Percentiles rank a stretch among this genome's conserved stretches.
These are phyloP conservation scores for Saturnia pavonia DNA, from an alignment of 2,888 invertebrate species.

Conservation along the genomic window DNA sequence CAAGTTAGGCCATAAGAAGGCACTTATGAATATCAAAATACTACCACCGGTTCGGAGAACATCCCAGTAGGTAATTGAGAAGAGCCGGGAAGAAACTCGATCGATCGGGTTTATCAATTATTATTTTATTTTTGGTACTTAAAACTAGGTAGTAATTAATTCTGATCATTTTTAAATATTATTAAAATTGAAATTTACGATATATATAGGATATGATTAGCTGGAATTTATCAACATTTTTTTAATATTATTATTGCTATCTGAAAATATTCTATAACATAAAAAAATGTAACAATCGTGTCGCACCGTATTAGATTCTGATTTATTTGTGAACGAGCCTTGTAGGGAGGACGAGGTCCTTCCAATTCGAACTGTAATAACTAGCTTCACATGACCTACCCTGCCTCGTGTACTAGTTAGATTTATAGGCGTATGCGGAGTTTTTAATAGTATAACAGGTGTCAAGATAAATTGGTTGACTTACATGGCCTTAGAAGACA, in stretches of 20 bases:
- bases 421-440: conserved; percentile 30
- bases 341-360: conserved; percentile 68
- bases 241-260: conserved; percentile 24
- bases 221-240: neutral
- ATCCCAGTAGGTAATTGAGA: too few relatives aligned
- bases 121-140: too few relatives aligned
- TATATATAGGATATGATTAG: too few relatives aligned
- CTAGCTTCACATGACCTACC: conserved; percentile 53
- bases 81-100: too few relatives aligned
- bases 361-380: conserved; percentile 49
- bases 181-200: too few relatives aligned
- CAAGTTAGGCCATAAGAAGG: too few relatives aligned
- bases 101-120: too few relatives aligned
- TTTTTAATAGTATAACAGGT: conserved; percentile 47
- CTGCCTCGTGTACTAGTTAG: conserved; percentile 31
- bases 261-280: conserved; percentile 67
- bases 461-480: conserved; percentile 57
- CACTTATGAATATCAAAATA: too few relatives aligned
- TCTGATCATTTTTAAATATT: too few relatives aligned
- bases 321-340: conserved; percentile 68
- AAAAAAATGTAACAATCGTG: conserved; percentile 70
- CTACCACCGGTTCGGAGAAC: too few relatives aligned
- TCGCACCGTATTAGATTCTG: conserved; percentile 75
- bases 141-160: too few relatives aligned
- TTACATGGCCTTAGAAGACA: conserved; percentile 75